Base-by-base conservation (phyloP, 2,888 invertebrate species). In the Leptopilina myrica region DNA sequence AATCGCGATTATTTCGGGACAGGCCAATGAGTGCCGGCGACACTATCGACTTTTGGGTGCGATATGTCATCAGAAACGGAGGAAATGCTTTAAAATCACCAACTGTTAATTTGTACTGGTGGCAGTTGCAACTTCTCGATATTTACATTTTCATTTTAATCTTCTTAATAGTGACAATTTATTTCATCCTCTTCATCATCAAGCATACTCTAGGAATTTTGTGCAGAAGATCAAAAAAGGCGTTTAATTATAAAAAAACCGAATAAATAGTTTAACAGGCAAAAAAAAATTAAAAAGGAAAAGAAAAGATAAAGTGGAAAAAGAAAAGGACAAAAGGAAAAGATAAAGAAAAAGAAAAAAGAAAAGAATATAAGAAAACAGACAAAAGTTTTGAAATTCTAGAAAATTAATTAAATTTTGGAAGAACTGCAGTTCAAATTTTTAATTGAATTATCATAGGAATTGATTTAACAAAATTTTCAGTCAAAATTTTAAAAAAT, bases 51-150 rank as follows among this genome's bases (percentile, higher is more conserved):
- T 89, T 82, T 77, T 89, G 89, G 89, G 83, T 89, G 40, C 89
- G 89, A 82, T 90, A 89, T 66, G 84, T 90, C n/a, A 85, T 88
- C 64, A 85, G 86, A 82, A 85, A 90, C 69, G 90, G 89, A 0
- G 81, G 79, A 2, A 65, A 87, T 73, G 79, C 80, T 3, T 78
- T 90, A 14, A 83, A 80, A 82, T 88, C 89, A 0, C 84, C 87
- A 5, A 84, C 85, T 0, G 76, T 83, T 1, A 77, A 87, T 8
- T 79, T 89, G 12, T 66, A 81, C 2, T 87, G 88, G 87, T 90
- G 88, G 89, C 86, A 90, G 73, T 65, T 85, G 5, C 79, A 85
- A 8, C 78, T 87, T 43, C 64, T 90, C 6, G 89, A 90, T 76
- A 82, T 90, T 15, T 86, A 86, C 67, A n/a, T 14, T 33, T 73